These are phyloP conservation scores for Aphelocoma californica DNA, from an alignment of 2,797 vertebrate species.

Conservation along the genomic window DNA sequence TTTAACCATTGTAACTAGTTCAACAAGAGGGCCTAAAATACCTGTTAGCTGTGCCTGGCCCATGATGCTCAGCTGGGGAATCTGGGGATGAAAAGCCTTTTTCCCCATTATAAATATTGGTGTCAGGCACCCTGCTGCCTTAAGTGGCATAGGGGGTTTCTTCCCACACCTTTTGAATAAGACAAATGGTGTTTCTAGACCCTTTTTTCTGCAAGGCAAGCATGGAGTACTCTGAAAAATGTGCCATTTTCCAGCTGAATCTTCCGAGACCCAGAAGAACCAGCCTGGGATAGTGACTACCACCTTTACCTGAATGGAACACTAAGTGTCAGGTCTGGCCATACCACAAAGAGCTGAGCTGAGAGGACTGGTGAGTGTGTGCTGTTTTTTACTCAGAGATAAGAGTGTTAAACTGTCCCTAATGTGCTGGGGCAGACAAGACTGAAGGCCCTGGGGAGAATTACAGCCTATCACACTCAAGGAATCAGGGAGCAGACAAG, in stretches of 20 bases:
- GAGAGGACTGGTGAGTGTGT: background rate
- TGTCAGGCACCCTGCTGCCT: background rate
- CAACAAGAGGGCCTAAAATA: background rate
- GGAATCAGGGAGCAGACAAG: background rate
- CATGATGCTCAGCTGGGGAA: background rate
- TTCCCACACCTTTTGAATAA: background rate
- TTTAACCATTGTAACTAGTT: background rate
- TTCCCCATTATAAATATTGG: background rate
- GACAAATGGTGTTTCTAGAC: background rate
- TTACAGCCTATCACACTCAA: rapidly evolving
- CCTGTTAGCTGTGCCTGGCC: background rate
- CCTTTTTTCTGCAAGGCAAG: background rate
- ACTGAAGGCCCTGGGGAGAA: background rate
- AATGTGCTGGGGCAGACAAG: background rate
- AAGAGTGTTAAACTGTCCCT: background rate
- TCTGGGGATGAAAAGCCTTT: background rate
- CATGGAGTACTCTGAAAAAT: background rate
- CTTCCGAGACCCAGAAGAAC: background rate
- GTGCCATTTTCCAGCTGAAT: rapidly evolving
- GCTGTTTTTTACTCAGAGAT: background rate
- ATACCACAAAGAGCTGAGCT: background rate
- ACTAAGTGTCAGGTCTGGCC: background rate
- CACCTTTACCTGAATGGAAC: background rate
- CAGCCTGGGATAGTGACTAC: background rate
- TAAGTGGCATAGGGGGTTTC: background rate